Percentiles rank a stretch among this genome's conserved stretches.
Conservation (phyloP, 2,113 vertebrate genomes). For the Semnornis frantzii region DNA sequence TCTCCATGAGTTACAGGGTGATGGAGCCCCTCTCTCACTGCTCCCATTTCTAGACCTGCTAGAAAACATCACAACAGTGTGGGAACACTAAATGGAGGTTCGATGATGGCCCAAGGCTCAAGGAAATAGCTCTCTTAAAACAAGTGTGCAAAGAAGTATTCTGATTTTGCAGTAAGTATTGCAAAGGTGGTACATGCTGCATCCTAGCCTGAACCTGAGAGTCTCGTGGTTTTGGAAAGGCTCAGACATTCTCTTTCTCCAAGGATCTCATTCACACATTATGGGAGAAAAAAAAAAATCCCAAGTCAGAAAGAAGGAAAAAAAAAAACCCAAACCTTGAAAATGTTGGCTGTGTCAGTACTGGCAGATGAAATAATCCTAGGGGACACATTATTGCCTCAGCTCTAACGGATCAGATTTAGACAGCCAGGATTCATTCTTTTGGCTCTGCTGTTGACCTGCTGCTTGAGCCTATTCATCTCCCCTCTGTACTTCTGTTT, state of each 20-base stretch:
- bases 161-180: neutral
- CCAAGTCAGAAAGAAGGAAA: neutral
- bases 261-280: fast-evolving
- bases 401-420: neutral
- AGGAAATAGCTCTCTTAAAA: neutral
- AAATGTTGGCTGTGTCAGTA: neutral
- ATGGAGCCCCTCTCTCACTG: fast-evolving
- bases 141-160: neutral
- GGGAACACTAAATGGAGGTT: neutral
- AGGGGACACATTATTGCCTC: neutral
- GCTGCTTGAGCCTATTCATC: conserved; percentile 42
- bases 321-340: neutral
- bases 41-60: neutral
- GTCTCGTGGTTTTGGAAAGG: fast-evolving
- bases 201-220: neutral
- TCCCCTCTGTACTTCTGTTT: conserved; percentile 58
- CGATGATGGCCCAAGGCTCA: neutral
- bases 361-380: conserved; percentile 31
- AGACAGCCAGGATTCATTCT: neutral
- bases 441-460: conserved; percentile 55
- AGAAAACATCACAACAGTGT: neutral
- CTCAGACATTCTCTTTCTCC: fast-evolving
- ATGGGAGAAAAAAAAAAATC: neutral
- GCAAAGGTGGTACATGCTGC: neutral
- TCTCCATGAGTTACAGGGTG: fast-evolving